Base-by-base conservation (phyloP, 2,888 invertebrate genomes). In the Apodemia duryi region DNA sequence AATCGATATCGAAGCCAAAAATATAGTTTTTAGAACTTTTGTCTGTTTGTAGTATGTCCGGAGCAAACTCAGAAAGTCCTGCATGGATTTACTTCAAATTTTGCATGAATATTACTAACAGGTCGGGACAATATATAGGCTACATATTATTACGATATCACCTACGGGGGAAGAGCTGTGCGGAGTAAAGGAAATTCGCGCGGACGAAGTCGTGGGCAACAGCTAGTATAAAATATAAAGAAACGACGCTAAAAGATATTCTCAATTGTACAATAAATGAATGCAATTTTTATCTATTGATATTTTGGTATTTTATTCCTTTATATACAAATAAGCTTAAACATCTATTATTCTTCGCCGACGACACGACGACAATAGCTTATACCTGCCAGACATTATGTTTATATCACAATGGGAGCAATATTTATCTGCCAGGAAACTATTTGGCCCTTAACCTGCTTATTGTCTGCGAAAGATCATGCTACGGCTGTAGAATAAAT, bases 381-480 rank as follows among this genome's bases (percentile, higher is more conserved):
- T 57, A 13, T 57, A 57, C 57, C 57, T 57, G 57, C 57, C 57
- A 57, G 57, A 32, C 13, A 32, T 54, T 54, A 54, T 54, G 52
- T 54, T 28, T 10, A 54, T 29, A 29, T 32, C 54, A 57, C 54
- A 57, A 57, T 57, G 11, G 54, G 32, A 13, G 29, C 29, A 57
- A 57, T 32, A 57, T 57, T 57, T 57, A 57, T 57, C 57, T 51
- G 51, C 11, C 57, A 13, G 11, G 28, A 32, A 57, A 57, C 57
- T 32, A 57, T 57, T 57, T 57, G 57, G 57, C 57, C 57, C 57
- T 32, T 57, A 57, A 57, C 57, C 32, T 57, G 57, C 57, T 21
- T 11, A 54, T 54, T 54, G 54, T 54, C 28, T 54, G 28, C 29
- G 9, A 54, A 54, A 54, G 28, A 29, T 54, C 54, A 54, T 28